Percentiles rank a stretch among this genome's conserved stretches.
These are phyloP conservation scores for Cremastinae sp. DNA, from an alignment of 2,888 invertebrate genomes.

Conservation along the genomic window DNA sequence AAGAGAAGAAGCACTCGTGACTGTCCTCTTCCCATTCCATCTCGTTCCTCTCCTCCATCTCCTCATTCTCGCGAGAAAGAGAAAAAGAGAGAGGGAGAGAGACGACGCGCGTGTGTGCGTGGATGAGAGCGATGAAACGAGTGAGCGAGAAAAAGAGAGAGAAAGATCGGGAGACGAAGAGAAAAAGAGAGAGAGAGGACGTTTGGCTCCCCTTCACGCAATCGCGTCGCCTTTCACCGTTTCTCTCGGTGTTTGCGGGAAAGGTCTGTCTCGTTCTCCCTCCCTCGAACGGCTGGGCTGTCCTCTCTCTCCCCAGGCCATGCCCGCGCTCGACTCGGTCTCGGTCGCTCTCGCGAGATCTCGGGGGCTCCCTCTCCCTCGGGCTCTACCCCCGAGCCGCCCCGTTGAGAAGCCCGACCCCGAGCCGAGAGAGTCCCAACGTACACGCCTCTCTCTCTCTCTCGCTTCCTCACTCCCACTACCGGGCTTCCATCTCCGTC, in stretches of 20 bases:
- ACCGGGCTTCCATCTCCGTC: conserved; percentile 58
- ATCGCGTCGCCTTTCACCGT: conserved; percentile 46
- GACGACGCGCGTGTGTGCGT: conserved; percentile 33
- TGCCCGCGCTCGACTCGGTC: conserved; percentile 45
- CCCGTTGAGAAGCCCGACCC: conserved; percentile 59
- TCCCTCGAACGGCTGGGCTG: conserved; percentile 41
- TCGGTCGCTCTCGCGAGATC: conserved; percentile 62
- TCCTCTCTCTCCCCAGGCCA: conserved; percentile 40
- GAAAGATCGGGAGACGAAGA: conserved; percentile 15
- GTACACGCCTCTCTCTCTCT: conserved; percentile 58
- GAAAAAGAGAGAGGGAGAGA: background rate
- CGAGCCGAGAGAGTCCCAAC: conserved; percentile 48
- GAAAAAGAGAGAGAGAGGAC: conserved; percentile 29
- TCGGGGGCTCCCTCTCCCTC: conserved; percentile 38
- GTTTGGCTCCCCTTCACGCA: conserved; percentile 60
- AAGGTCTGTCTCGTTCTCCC: conserved; percentile 55
- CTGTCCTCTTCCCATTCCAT: conserved; percentile 52
- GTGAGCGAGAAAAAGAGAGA: conserved; percentile 6
- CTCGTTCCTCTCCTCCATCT: conserved; percentile 43
- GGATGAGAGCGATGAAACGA: background rate
- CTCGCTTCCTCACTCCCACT: conserved; percentile 61
- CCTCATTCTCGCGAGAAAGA: conserved; percentile 22
- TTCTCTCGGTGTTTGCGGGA: conserved; percentile 49
- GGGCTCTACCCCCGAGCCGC: conserved; percentile 52
- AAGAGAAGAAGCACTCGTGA: too few species aligned